phyloP scores from a whole-genome alignment of 2,113 vertebrate genomes.

The Sorex araneus region DNA sequence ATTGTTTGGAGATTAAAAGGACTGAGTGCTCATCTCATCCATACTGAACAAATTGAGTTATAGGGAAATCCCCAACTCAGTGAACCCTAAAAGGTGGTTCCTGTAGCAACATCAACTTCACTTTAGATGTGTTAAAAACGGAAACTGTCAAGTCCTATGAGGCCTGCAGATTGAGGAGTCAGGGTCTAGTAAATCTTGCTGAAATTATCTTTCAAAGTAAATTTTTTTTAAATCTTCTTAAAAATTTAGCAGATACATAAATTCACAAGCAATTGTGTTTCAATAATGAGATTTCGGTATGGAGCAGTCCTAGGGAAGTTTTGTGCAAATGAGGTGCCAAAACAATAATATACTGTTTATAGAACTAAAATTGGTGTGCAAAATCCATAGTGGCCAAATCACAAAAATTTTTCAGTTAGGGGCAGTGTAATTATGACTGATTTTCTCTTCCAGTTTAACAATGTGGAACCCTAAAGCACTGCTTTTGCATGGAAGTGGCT shows the following conservation, averaged over 20 bases:
- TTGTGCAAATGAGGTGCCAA: neutral
- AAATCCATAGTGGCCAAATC: neutral
- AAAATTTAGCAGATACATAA: neutral
- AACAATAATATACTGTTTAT: neutral
- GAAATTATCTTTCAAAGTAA: no score
- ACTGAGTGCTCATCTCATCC: neutral
- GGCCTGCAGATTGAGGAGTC: neutral
- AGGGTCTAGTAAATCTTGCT: neutral
- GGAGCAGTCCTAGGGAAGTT: no score
- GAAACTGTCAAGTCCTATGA: neutral
- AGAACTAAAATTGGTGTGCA: neutral
- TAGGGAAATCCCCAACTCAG: neutral
- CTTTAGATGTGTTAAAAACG: neutral
- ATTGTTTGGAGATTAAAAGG: neutral
- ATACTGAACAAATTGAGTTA: neutral
- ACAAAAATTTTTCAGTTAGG: neutral
- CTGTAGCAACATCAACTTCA: no score
- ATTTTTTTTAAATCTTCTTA: no score
- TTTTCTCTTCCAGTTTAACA: neutral
- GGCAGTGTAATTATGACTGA: neutral
- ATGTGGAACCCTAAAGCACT: neutral
- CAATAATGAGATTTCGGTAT: neutral
- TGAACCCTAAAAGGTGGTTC: neutral
- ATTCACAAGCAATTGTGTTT: neutral
- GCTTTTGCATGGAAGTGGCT: fast-evolving